Evolutionary conservation across 1,140 invertebrate genomes (phyloP), one percentile per base, ranked within the genome.

Genomic region (Linepithema humile): DNA sequence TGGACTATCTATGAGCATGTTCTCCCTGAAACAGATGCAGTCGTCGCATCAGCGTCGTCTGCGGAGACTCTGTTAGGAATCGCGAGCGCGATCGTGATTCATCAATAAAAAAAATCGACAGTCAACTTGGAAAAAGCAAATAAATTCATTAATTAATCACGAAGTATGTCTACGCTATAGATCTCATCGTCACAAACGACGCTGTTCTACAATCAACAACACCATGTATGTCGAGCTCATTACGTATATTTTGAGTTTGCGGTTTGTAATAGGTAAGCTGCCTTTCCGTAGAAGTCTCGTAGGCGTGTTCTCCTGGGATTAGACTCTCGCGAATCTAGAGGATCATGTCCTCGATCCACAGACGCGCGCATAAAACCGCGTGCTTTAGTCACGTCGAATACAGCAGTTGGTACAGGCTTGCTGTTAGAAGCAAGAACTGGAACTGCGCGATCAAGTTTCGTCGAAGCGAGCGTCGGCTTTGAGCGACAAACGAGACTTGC

Each of bases 1-100:
- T 5, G 94, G 93, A n/a, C 43, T 95, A 0, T 93, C 93, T 1
- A 72, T 94, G 65, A 93, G 92, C 38, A 88, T 94, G 75, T 94
- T 94, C 75, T 93, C 93, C 9, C 77, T 94, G 35, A 91, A 89
- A 6, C 93, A 94, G 59, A 91, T 95, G 93, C 77, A 92, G 40
- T 88, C 91, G 23, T 88, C 92, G 10, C 85, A 88, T 15, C 88
- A 90, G 7, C 85, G 88, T 35, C 83, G 86, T 77, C n/a, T 90
- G 57, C 84, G 90, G 82, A 20, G 62, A 7, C 12, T 67, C 35
- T 38, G 67, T 20, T 80, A 73, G n/a, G 62, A 72, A 23, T 67
- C 9, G 38, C 12, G 20, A 40, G n/a, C 5, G 9, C 0, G 2
- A 59, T n/a, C 7, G 32, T 7, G 38, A 65, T 65, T 38, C 17